phyloP scores from a whole-genome alignment of 2,113 vertebrate species.

The Mugil cephalus region DNA sequence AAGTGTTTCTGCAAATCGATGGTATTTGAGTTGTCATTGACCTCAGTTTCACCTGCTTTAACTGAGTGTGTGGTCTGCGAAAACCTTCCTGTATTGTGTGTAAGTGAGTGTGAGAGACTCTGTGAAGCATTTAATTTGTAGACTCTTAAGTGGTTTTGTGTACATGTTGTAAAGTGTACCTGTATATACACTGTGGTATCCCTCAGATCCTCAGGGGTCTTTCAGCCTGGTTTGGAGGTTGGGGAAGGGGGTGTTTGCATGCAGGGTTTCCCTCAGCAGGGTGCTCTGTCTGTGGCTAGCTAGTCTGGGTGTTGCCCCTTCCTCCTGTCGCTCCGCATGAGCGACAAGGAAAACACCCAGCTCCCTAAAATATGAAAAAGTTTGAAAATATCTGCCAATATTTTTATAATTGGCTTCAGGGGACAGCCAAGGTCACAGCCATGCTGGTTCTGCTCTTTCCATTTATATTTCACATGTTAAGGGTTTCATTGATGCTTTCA shows the following conservation, averaged over 20 bases:
- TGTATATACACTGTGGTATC: constrained; percentile 51
- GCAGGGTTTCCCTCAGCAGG: constrained; percentile 53
- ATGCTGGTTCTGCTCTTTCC: constrained; percentile 43
- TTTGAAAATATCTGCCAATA: constrained; percentile 62
- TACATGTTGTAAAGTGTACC: constrained; percentile 38
- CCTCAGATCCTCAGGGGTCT: constrained; percentile 55
- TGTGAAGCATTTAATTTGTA: constrained; percentile 11
- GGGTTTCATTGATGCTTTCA: constrained; percentile 31
- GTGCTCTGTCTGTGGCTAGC: constrained; percentile 50
- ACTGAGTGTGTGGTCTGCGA: background rate
- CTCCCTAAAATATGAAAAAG: constrained; percentile 57
- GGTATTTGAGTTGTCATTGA: too few species aligned
- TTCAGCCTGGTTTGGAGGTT: constrained; percentile 30
- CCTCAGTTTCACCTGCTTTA: constrained; percentile 5
- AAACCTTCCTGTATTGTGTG: background rate
- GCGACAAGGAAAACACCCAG: constrained; percentile 68
- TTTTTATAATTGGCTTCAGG: constrained; percentile 45
- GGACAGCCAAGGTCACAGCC: constrained; percentile 37
- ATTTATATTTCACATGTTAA: constrained; percentile 23
- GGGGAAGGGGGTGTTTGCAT: constrained; percentile 14
- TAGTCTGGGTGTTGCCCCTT: constrained; percentile 63
- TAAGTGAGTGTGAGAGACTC: constrained; percentile 1
- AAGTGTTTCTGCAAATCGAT: too few species aligned
- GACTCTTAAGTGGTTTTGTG: constrained; percentile 36
- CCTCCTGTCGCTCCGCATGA: constrained; percentile 54